Evolutionary conservation across 2,113 vertebrate genomes (phyloP).

Genomic region (Rhinopomastus cyanomelas): DNA sequence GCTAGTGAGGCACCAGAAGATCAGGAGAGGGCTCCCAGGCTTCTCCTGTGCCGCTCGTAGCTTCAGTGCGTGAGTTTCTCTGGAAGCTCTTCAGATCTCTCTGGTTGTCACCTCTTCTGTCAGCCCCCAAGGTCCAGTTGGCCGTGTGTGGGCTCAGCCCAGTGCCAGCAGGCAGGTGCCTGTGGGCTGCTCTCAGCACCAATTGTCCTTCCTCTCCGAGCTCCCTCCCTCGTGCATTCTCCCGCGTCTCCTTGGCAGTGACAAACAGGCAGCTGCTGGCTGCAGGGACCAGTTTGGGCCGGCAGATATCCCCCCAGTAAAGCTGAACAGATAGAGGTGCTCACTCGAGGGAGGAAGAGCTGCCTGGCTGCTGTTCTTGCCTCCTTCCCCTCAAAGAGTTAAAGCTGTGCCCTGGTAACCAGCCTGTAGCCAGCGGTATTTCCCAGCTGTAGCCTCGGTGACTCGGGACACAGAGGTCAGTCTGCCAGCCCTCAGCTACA

Average conservation of each 20-base stretch:
- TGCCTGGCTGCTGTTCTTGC: not conserved
- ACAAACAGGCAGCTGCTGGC: not conserved
- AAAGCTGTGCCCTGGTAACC: not conserved
- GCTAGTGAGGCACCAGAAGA: not conserved
- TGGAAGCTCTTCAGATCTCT: not conserved
- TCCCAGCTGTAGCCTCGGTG: not conserved
- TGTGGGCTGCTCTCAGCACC: not conserved
- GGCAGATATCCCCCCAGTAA: not conserved
- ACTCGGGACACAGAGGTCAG: conserved; percentile 27
- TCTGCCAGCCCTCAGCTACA: conserved; percentile 48
- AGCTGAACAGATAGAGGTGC: not conserved
- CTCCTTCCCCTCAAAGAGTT: not conserved
- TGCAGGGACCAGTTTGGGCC: not conserved
- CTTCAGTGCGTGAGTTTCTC: not conserved
- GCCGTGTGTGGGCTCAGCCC: not conserved
- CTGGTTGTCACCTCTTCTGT: not conserved
- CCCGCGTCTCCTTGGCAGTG: not conserved
- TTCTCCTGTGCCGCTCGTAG: not conserved
- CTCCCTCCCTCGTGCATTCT: not conserved
- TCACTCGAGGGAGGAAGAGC: not conserved
- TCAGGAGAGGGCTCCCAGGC: not conserved
- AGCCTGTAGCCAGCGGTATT: not conserved
- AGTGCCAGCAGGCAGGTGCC: not conserved
- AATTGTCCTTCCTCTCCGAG: not conserved
- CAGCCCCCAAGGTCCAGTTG: too few species aligned